Evolutionary conservation across 2,113 vertebrate genomes (phyloP).

Genomic region (Pachypanchax playfairii): DNA sequence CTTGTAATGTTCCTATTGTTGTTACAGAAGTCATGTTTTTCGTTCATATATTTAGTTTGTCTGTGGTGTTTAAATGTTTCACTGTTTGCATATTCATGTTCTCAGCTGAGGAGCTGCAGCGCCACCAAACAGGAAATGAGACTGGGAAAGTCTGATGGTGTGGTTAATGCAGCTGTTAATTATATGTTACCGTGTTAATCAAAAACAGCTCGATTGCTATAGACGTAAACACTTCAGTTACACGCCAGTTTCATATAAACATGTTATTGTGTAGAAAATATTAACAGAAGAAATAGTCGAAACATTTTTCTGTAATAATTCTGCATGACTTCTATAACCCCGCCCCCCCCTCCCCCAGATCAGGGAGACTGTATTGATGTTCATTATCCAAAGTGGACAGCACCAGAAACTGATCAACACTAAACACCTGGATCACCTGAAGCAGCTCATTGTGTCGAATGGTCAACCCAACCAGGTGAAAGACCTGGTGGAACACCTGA

Average conservation of each 20-base stretch:
- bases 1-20: too few relatives aligned
- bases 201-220: not conserved
- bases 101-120: not conserved
- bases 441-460: constrained; percentile 75
- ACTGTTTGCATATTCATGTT: too few relatives aligned
- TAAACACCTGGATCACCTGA: constrained; percentile 83
- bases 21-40: too few relatives aligned
- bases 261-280: not conserved
- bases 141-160: not conserved
- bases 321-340: too few relatives aligned
- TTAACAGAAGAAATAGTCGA: not conserved
- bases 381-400: constrained; percentile 78
- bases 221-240: too few relatives aligned
- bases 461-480: constrained; percentile 69
- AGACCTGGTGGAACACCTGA: constrained; percentile 83
- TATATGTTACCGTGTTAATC: not conserved
- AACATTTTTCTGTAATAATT: too few relatives aligned
- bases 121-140: constrained; percentile 7
- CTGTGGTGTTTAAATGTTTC: too few relatives aligned
- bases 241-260: too few relatives aligned
- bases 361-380: constrained; percentile 81
- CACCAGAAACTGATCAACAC: constrained; percentile 83
- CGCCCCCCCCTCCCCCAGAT: constrained; percentile 83
- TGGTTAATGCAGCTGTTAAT: not conserved
- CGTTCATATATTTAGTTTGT: too few relatives aligned